These are phyloP conservation scores for Palaemon carinicauda DNA, from an alignment of 1,140 invertebrate species.

Conservation along the genomic window DNA sequence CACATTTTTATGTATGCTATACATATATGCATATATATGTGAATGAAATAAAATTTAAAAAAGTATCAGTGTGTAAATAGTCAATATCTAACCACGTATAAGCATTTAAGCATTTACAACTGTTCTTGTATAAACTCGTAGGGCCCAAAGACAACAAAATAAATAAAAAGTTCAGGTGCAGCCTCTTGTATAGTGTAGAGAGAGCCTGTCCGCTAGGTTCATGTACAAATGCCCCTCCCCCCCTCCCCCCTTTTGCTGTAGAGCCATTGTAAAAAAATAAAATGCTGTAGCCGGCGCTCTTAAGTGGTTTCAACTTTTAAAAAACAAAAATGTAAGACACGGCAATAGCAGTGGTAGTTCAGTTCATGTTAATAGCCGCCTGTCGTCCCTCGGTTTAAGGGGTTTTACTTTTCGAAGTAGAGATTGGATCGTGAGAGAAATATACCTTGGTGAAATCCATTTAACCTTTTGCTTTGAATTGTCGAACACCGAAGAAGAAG, in stretches of 20 bases:
- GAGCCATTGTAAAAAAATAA: conserved; percentile 18
- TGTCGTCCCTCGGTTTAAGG: too few relatives aligned
- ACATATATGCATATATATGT: not conserved
- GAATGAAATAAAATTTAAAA: not conserved
- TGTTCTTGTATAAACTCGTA: conserved; percentile 57
- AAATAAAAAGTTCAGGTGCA: conserved; percentile 12
- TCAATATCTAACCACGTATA: conserved; percentile 53
- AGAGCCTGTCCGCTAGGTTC: conserved; percentile 38
- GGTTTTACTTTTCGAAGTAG: too few relatives aligned
- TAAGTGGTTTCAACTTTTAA: too few relatives aligned
- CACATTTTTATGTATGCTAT: not conserved
- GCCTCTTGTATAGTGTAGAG: conserved; percentile 4
- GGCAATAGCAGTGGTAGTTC: too few relatives aligned
- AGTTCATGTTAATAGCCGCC: too few relatives aligned
- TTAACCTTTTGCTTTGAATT: too few relatives aligned
- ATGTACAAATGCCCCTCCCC: conserved; percentile 56
- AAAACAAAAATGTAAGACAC: too few relatives aligned
- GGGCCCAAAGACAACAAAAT: conserved; percentile 53
- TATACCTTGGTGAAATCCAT: too few relatives aligned
- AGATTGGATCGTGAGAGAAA: too few relatives aligned
- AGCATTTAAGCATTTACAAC: conserved; percentile 55
- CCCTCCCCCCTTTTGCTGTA: conserved; percentile 39
- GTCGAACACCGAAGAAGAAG: too few relatives aligned
- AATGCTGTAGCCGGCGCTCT: not conserved
- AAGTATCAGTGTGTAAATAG: conserved; percentile 48